These are phyloP conservation scores for Nipponia nippon DNA, from an alignment of 2,113 vertebrate species.

Conservation along the genomic window DNA sequence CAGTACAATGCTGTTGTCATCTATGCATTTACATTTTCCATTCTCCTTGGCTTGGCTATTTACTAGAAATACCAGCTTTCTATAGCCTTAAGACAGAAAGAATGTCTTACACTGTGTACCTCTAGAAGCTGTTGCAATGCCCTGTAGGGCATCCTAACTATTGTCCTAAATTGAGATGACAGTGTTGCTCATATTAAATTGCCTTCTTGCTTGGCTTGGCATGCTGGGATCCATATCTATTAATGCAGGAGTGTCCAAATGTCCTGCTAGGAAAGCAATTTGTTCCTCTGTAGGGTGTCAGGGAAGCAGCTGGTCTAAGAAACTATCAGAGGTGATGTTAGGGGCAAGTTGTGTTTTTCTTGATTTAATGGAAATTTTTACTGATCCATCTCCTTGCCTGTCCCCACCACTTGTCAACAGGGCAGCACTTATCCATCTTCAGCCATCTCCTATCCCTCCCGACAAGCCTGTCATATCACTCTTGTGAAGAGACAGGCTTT, in stretches of 20 bases:
- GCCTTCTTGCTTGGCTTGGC: constrained; percentile 74
- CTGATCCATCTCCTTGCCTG: constrained; percentile 57
- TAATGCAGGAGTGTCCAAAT: constrained; percentile 79
- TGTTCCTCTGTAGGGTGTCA: constrained; percentile 78
- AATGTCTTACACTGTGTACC: constrained; percentile 59
- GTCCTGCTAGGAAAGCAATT: constrained; percentile 85
- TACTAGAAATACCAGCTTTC: constrained; percentile 71
- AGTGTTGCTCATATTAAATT: constrained; percentile 82
- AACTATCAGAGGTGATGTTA: constrained; percentile 78
- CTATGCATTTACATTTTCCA: constrained; percentile 43
- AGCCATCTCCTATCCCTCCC: constrained; percentile 12
- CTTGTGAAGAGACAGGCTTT: constrained; percentile 55
- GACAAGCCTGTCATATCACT: constrained; percentile 39
- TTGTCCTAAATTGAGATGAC: constrained; percentile 85
- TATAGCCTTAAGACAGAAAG: constrained; percentile 66
- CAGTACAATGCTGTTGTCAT: constrained; percentile 27
- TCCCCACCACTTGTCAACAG: constrained; percentile 58
- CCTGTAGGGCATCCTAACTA: constrained; percentile 77
- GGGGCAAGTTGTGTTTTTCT: constrained; percentile 76
- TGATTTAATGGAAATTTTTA: constrained; percentile 78
- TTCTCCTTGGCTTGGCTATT: constrained; percentile 63
- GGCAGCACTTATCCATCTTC: constrained; percentile 48
- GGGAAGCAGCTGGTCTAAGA: constrained; percentile 80
- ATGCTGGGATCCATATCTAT: constrained; percentile 80
- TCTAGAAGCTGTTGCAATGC: constrained; percentile 69